Conservation (phyloP, 2,113 vertebrate species). For the Vireo altiloquus region DNA sequence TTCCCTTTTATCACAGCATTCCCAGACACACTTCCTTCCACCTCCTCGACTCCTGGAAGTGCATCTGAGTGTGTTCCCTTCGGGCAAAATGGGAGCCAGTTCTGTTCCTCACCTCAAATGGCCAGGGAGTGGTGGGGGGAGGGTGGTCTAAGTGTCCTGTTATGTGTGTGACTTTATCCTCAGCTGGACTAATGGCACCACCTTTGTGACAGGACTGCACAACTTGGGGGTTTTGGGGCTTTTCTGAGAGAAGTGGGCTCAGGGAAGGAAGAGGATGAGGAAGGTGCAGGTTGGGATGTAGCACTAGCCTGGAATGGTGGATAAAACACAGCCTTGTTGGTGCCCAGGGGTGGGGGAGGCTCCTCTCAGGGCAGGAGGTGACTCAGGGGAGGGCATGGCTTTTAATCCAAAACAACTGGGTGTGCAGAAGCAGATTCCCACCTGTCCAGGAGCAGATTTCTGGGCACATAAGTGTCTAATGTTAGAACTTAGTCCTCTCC, state of each 20-base stretch:
- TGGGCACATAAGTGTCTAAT: accelerated
- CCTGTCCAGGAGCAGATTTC: neutral
- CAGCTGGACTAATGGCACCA: accelerated
- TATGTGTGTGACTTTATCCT: neutral
- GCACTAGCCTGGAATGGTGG: too few species aligned
- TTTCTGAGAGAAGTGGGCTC: neutral
- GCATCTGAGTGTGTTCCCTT: neutral
- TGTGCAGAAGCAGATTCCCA: neutral
- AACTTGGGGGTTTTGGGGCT: neutral
- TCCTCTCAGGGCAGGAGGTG: neutral
- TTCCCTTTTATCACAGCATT: neutral
- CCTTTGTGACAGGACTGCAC: neutral
- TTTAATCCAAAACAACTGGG: neutral
- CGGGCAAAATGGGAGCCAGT: neutral
- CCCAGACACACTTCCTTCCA: neutral
- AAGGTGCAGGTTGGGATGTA: neutral
- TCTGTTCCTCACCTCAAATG: neutral
- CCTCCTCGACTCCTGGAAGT: neutral
- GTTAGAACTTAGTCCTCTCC: neutral
- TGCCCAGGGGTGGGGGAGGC: neutral
- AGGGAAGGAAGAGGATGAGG: neutral
- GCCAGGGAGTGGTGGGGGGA: neutral
- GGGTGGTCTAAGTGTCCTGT: neutral
- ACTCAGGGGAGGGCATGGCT: neutral
- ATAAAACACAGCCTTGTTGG: neutral